Percentiles rank a stretch among this genome's conserved stretches.
Evolutionary conservation across 2,113 vertebrate species (phyloP).

Genomic region (Protobothrops mucrosquamatus): DNA sequence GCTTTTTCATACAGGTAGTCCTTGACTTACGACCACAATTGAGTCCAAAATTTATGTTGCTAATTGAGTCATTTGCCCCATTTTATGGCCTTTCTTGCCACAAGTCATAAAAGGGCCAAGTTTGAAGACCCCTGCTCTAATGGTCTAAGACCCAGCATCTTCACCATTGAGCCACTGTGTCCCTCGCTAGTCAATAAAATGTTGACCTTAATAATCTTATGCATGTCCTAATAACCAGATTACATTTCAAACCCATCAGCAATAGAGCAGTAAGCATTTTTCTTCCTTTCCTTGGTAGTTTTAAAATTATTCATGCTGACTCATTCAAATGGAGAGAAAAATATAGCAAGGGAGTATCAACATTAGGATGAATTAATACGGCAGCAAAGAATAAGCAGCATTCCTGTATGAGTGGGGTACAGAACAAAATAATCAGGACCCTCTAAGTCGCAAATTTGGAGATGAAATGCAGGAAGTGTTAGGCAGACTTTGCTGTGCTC

Average conservation of each 20-base stretch:
- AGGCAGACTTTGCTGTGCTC: neutral
- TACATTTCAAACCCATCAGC: neutral
- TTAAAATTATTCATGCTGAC: neutral
- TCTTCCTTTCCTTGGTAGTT: neutral
- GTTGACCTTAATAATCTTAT: no score
- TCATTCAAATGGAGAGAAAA: neutral
- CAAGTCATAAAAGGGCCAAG: no score
- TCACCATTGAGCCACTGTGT: no score
- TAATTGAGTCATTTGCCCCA: no score
- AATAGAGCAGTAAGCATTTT: neutral
- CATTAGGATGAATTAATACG: neutral
- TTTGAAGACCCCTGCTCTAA: no score
- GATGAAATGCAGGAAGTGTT: neutral
- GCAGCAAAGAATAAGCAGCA: neutral
- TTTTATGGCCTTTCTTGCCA: no score
- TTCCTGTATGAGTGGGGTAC: neutral
- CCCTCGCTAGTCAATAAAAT: no score
- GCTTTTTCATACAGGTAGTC: no score
- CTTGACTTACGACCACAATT: no score
- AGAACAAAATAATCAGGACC: neutral
- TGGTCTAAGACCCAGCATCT: no score
- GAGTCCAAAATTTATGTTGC: no score
- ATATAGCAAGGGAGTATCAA: neutral
- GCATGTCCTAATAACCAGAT: neutral
- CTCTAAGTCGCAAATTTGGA: neutral